Percentiles rank a stretch among this genome's conserved stretches.
These are phyloP conservation scores for Chaetophractus vellerosus DNA, from an alignment of 2,797 vertebrate genomes.

Conservation along the genomic window DNA sequence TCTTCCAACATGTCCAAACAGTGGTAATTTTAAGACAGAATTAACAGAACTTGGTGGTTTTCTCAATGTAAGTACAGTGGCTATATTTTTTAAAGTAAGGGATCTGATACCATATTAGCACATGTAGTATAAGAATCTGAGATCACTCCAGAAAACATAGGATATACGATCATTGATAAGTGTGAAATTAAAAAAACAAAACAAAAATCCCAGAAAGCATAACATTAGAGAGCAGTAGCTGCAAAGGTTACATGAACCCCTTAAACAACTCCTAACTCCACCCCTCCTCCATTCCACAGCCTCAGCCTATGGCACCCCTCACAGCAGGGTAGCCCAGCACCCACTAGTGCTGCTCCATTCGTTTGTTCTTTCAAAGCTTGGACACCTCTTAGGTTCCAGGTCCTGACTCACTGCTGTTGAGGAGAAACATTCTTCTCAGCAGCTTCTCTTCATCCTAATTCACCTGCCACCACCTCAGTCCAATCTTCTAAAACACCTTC, in stretches of 20 bases:
- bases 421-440: neutral
- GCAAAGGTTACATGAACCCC: neutral
- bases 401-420: neutral
- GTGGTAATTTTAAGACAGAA: neutral
- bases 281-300: neutral
- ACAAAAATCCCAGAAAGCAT: neutral
- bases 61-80: neutral
- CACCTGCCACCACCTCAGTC: neutral
- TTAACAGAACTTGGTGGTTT: neutral
- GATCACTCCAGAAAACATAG: neutral
- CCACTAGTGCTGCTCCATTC: neutral
- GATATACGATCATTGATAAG: neutral
- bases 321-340: neutral
- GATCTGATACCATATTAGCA: neutral
- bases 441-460: neutral
- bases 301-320: neutral
- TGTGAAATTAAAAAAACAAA: accelerated
- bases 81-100: neutral
- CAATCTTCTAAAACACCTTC: neutral
- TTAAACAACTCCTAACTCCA: neutral
- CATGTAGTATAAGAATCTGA: neutral
- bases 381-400: neutral
- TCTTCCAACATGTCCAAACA: neutral
- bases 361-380: neutral
- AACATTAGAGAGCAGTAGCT: neutral